phyloP scores from a whole-genome alignment of 2,797 vertebrate species.

The Sebastes kiyomatsui region DNA sequence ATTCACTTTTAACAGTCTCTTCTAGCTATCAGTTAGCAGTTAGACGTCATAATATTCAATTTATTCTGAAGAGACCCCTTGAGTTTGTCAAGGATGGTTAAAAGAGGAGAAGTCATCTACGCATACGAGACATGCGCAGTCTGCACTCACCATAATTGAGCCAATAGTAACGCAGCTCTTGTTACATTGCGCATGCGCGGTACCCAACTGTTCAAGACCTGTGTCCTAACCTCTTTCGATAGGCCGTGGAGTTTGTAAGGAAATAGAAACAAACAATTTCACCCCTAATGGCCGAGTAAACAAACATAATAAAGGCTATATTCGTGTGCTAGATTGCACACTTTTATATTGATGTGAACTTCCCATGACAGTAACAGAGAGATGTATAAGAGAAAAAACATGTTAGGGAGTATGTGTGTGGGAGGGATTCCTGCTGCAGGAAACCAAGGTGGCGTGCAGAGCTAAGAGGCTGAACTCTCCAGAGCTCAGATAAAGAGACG shows the following conservation, averaged over 20 bases:
- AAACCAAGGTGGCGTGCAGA: constrained; percentile 48
- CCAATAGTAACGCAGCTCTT: too few relatives aligned
- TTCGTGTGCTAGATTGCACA: not conserved
- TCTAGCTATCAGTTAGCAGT: too few relatives aligned
- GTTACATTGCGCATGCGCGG: too few relatives aligned
- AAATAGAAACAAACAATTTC: not conserved
- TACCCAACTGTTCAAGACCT: too few relatives aligned
- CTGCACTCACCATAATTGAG: too few relatives aligned
- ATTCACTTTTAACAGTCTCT: too few relatives aligned
- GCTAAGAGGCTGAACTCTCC: constrained; percentile 51
- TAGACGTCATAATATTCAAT: not conserved
- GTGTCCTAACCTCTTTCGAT: too few relatives aligned
- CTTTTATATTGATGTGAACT: not conserved
- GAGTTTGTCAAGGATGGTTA: not conserved
- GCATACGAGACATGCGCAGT: too few relatives aligned
- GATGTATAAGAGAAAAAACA: not conserved
- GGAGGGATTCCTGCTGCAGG: constrained; percentile 76
- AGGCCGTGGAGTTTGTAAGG: not conserved
- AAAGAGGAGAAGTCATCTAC: not conserved
- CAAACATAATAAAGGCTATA: not conserved
- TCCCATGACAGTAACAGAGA: not conserved
- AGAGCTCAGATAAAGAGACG: constrained; percentile 31
- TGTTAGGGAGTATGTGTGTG: constrained; percentile 50
- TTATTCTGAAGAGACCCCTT: not conserved
- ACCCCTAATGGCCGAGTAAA: not conserved